Percentiles rank a stretch among this genome's conserved stretches.
phyloP scores from a whole-genome alignment of 2,888 invertebrate species.

The Siphlonurus alternatus region DNA sequence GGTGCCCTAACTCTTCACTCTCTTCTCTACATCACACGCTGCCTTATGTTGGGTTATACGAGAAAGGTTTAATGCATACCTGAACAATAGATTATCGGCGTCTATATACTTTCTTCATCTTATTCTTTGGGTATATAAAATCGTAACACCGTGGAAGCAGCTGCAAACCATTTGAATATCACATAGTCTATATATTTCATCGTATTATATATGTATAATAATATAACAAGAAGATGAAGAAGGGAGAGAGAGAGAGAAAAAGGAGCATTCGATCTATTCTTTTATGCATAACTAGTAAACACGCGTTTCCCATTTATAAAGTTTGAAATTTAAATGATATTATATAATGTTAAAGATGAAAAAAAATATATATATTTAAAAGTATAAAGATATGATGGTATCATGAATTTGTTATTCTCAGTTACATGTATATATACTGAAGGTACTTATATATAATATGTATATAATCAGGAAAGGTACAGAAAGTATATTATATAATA shows the following conservation, averaged over 20 bases:
- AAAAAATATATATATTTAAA: neutral
- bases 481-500: neutral
- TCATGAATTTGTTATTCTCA: too few relatives aligned
- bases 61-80: neutral
- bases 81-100: neutral
- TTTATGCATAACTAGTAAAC: neutral
- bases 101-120: neutral
- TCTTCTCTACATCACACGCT: neutral
- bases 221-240: too few relatives aligned
- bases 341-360: too few relatives aligned
- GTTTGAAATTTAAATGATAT: too few relatives aligned
- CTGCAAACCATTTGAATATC: neutral
- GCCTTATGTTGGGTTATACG: too few relatives aligned
- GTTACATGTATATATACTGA: neutral
- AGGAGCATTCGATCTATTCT: neutral
- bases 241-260: neutral
- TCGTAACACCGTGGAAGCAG: too few relatives aligned
- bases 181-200: neutral
- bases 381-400: neutral
- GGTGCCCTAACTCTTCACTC: too few relatives aligned
- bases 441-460: neutral
- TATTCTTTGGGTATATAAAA: too few relatives aligned
- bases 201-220: neutral
- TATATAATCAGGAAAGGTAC: neutral
- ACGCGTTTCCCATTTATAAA: too few relatives aligned